Evolutionary conservation across 2,888 invertebrate species (phyloP), one percentile per base, ranked within the genome.

Genomic region (Sphaerophoria rueppellii): DNA sequence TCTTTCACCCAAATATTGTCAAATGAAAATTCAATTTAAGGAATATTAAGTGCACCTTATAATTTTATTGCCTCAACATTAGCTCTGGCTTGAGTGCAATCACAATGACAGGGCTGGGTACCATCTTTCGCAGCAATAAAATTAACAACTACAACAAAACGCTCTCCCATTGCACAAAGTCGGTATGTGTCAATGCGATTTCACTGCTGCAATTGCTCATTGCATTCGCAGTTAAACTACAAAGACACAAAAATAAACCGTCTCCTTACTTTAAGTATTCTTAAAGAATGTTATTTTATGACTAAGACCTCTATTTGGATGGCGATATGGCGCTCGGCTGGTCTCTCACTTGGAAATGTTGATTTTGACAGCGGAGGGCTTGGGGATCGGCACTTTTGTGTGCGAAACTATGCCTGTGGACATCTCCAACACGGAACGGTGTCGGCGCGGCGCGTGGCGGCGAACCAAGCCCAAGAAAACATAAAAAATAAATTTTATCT

Each of bases 211-310:
- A 57, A 75, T 67, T 67, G 57, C 46, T 57, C 70, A 46, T 32
- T 40, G 54, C 73, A 43, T 46, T 57, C 35, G 52, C 9, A 63
- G 57, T 46, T 34, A 58, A 57, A 24, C 24, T 24, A 24, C 24
- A 24, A 24, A 24, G 24, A 24, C 24, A 24, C 24, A 1, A 54
- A 65, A 48, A 43, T 32, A 52, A n/a, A 52, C 11, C 37, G 12
- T 60, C 57, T 46, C 34, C 50, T 14, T 61, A 9, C 70, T 61
- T 57, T 35, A 57, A n/a, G n/a, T n/a, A n/a, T n/a, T n/a, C n/a
- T n/a, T n/a, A n/a, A n/a, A 34, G 79, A 69, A 69, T 63, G 79
- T n/a, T 48, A 50, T 63, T 74, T 80, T 61, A 78, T 57, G 69
- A 81, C 75, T 52, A 43, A 76, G 65, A 71, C 80, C 80, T 24